Conservation (phyloP, 2,888 invertebrate species). For the Parnassius orleans region DNA sequence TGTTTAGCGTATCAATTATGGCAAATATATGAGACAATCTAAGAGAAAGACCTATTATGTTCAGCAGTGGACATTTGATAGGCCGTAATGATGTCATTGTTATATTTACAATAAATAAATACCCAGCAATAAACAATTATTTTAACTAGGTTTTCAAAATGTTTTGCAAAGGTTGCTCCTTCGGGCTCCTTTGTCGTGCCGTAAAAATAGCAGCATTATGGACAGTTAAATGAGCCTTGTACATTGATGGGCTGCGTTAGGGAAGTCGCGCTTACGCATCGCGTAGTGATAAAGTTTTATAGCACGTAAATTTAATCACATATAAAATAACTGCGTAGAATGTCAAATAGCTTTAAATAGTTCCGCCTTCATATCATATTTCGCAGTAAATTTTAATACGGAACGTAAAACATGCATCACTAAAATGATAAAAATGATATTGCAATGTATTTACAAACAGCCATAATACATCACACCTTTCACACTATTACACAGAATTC, state of each 20-base stretch:
- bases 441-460: not conserved
- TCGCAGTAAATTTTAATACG: not conserved
- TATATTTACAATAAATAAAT: no score
- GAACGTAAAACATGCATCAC: not conserved
- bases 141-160: not conserved
- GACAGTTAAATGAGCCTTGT: not conserved
- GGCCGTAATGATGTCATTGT: no score
- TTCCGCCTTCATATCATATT: not conserved
- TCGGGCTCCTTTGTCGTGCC: not conserved
- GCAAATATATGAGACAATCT: no score
- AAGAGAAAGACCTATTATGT: no score
- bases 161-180: not conserved
- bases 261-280: not conserved
- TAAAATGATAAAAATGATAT: not conserved
- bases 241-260: constrained; percentile 4
- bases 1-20: no score
- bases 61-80: no score
- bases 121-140: not conserved
- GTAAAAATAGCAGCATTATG: not conserved
- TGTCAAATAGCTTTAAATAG: constrained; percentile 1
- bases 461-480: no score
- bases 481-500: no score
- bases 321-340: constrained; percentile 1
- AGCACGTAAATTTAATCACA: constrained; percentile 2
- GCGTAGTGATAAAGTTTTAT: constrained; percentile 2